Evolutionary conservation across 2,888 invertebrate species (phyloP), one percentile per base, ranked within the genome.

Genomic region (Nomada ferruginata): DNA sequence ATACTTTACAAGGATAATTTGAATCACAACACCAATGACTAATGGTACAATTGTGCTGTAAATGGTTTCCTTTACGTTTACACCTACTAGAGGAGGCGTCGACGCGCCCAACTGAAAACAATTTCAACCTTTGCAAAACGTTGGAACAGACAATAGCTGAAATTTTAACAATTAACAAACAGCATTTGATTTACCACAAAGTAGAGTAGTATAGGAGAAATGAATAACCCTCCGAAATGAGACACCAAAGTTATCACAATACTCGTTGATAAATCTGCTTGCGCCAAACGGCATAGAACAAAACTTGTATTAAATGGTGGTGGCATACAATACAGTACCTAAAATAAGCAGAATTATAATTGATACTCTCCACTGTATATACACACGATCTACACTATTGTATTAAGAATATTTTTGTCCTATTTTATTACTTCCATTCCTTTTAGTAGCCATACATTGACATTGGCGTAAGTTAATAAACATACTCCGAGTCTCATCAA

Each of bases 271-370:
- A 93, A 84, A 88, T 93, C 93, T 42, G 91, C 93, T 57, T 90
- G 88, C 20, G 93, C 91, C 59, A 93, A 76, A 85, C 92, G 89
- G 72, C 91, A 92, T 66, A 93, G 82, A 59, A 91, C 93, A 64
- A 93, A 83, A 83, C 93, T 90, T 11, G 93, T 93, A 78, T 91
- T 92, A 59, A 93, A 92, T 13, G 93, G 93, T 11, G 93, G 93
- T 79, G 93, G 93, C 92, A 93, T 93, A 78, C 93, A 93, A 70
- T 93, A 93, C 70, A 93, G 89, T 65, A 93, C 92, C 93, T 93
- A 72, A 61, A 91, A 89, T 26, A 60, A 61, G 2, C 11, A 65
- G 29, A 63, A n/a, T 29, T 47, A 70, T 47, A 47, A 42, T 29
- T 36, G 13, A 23, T 53, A n/a, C 47, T 23, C 53, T 9, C 10